phyloP scores from a whole-genome alignment of 2,797 vertebrate genomes.

The Lutjanus argentimaculatus region DNA sequence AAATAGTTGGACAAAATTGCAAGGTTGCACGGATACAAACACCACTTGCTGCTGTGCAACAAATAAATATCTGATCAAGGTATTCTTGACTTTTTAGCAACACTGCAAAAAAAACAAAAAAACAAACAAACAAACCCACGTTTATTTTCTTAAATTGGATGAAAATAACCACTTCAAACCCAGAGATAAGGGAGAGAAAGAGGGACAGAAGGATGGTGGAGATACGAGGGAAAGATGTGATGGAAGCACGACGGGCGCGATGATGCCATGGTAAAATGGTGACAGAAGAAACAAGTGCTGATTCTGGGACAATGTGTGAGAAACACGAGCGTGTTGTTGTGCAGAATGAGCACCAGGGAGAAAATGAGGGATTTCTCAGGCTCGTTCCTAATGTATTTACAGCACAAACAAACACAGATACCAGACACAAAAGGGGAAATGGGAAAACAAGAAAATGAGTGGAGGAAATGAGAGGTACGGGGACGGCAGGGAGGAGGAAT shows the following conservation, averaged over 20 bases:
- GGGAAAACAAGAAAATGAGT: conserved; percentile 51
- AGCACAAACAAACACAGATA: conserved; percentile 45
- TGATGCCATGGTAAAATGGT: neutral
- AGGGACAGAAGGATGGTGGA: neutral
- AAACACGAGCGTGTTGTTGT: conserved; percentile 7
- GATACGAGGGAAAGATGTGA: neutral
- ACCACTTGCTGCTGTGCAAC: neutral
- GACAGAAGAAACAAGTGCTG: conserved; percentile 6
- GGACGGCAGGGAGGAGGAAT: conserved; percentile 15
- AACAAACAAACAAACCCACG: no score
- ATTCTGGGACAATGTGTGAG: neutral
- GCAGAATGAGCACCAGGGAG: conserved; percentile 1
- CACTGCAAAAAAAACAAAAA: no score
- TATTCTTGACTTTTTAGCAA: neutral
- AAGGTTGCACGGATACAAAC: neutral
- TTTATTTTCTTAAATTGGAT: neutral
- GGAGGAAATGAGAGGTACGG: conserved; percentile 69
- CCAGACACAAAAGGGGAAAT: conserved; percentile 63
- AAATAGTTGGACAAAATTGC: no score
- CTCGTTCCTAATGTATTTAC: conserved; percentile 56
- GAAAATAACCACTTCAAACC: conserved; percentile 25
- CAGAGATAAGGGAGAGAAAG: neutral
- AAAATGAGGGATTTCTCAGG: conserved; percentile 33
- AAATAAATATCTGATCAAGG: neutral
- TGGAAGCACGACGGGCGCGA: neutral